Evolutionary conservation across 2,888 invertebrate genomes (phyloP).

Genomic region (Drosophila bunnanda): DNA sequence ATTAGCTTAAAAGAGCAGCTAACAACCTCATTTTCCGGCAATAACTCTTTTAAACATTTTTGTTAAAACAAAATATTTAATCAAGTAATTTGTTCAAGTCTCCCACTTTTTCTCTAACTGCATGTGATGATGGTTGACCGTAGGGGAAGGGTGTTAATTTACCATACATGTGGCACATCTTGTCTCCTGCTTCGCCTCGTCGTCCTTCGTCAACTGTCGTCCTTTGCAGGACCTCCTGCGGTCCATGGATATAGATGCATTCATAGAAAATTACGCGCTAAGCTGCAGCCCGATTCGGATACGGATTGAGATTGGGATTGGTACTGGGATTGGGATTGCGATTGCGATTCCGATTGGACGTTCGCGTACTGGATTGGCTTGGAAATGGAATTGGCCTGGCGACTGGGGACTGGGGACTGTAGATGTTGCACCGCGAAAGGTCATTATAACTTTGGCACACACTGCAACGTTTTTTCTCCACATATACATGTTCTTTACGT

Average conservation of each 20-base stretch:
- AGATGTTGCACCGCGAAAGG: slow-evolving; percentile 33
- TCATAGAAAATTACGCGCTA: slow-evolving; percentile 59
- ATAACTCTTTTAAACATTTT: no score
- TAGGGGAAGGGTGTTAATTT: slow-evolving; percentile 44
- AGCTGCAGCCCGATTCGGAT: slow-evolving; percentile 48
- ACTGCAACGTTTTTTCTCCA: background rate
- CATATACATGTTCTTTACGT: background rate
- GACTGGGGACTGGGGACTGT: slow-evolving; percentile 5
- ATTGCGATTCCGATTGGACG: background rate
- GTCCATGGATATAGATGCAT: slow-evolving; percentile 49
- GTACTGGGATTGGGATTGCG: background rate
- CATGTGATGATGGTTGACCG: background rate
- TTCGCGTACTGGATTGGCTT: no score
- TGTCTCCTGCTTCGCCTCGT: slow-evolving; percentile 9
- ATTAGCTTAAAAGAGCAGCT: no score
- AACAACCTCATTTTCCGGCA: no score
- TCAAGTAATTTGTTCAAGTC: no score
- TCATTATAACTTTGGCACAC: slow-evolving; percentile 64
- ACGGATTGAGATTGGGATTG: slow-evolving; percentile 10
- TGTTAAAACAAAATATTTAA: no score
- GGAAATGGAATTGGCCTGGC: slow-evolving; percentile 23
- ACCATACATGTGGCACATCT: slow-evolving; percentile 47
- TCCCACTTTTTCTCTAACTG: background rate
- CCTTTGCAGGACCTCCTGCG: slow-evolving; percentile 31
- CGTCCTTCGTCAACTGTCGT: slow-evolving; percentile 17